These are phyloP conservation scores for Macaria liturata DNA, from an alignment of 2,888 invertebrate genomes.

Conservation along the genomic window DNA sequence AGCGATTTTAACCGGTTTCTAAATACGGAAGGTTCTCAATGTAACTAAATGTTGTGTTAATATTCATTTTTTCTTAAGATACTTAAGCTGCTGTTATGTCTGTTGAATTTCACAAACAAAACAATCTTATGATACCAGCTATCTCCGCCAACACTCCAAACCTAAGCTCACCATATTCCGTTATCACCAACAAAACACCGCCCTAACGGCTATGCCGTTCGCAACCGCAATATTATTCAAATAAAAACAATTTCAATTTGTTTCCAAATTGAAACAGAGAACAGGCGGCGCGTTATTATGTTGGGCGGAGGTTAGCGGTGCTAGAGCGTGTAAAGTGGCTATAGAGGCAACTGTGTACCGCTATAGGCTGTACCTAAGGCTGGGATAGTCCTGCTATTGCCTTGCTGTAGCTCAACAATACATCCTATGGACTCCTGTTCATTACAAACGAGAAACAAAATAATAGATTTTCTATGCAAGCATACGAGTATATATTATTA, in stretches of 20 bases:
- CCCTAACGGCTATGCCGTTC: conserved; percentile 51
- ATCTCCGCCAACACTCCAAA: too few relatives aligned
- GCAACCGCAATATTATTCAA: conserved; percentile 76
- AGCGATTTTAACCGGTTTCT: too few relatives aligned
- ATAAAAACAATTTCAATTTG: conserved; percentile 84
- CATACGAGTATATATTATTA: too few relatives aligned
- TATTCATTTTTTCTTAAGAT: too few relatives aligned
- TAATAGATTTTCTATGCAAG: too few relatives aligned
- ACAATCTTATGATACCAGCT: conserved; percentile 2
- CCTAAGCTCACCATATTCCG: conserved; percentile 7
- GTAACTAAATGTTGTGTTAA: too few relatives aligned
- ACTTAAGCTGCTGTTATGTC: too few relatives aligned
- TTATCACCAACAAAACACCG: conserved; percentile 40
- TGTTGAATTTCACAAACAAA: too few relatives aligned
- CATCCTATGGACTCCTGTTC: too few relatives aligned
- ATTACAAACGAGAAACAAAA: too few relatives aligned
- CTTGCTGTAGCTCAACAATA: too few relatives aligned
- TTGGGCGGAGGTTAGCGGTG: conserved; percentile 80
- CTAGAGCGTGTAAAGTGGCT: conserved; percentile 81
- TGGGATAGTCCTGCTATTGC: conserved; percentile 78
- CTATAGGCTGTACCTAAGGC: conserved; percentile 53
- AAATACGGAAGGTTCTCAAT: too few relatives aligned
- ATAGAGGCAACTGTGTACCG: conserved; percentile 51
- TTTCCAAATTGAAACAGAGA: conserved; percentile 83
- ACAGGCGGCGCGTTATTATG: conserved; percentile 79